A percentile compares a stretch with the other conserved stretches of the same genome.
phyloP scores from a whole-genome alignment of 2,888 invertebrate genomes.

The Athrips mouffetella region DNA sequence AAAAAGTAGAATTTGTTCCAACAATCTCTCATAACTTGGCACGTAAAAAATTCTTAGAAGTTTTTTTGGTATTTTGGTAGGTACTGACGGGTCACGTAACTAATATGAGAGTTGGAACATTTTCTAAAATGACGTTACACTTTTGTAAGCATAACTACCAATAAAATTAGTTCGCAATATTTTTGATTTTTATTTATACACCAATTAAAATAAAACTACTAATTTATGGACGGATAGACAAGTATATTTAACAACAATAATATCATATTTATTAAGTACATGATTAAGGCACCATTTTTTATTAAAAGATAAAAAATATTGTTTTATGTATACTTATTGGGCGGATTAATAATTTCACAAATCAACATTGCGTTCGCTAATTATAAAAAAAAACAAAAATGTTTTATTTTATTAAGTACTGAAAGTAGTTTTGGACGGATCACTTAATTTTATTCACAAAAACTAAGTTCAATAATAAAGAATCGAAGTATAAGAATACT shows the following conservation, averaged over 20 bases:
- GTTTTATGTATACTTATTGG: background rate
- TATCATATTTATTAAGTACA: background rate
- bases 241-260: constrained; percentile 6
- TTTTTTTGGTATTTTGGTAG: no score
- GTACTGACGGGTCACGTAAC: no score
- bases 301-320: background rate
- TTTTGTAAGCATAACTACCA: constrained; percentile 64
- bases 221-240: background rate
- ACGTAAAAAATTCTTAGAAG: no score
- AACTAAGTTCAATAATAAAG: background rate
- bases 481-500: no score
- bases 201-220: background rate
- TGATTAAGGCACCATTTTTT: constrained; percentile 7
- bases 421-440: constrained; percentile 9
- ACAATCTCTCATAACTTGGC: constrained; percentile 1
- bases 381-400: no score
- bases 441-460: background rate
- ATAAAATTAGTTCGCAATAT: constrained; percentile 38
- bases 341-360: no score
- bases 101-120: background rate
- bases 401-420: background rate
- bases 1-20: constrained; percentile 37
- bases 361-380: no score
- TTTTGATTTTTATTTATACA: constrained; percentile 23
- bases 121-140: constrained; percentile 34